Conservation (phyloP, 2,797 vertebrate genomes). For the Danio albolineatus region DNA sequence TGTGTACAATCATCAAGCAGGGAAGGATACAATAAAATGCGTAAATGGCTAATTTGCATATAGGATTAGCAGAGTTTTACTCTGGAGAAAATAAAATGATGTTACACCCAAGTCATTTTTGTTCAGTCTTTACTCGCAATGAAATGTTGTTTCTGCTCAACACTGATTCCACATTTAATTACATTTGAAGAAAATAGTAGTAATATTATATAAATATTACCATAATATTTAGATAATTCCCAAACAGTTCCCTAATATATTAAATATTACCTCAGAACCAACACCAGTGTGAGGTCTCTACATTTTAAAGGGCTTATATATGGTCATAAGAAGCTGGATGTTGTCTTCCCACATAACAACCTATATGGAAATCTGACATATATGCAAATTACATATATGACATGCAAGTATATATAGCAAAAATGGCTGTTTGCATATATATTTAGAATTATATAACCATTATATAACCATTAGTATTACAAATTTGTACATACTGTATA, state of each 20-base stretch:
- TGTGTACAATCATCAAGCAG: neutral
- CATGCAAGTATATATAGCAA: too few relatives aligned
- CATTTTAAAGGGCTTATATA: neutral
- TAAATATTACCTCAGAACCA: neutral
- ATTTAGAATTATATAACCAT: too few relatives aligned
- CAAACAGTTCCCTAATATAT: neutral
- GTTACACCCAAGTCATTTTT: neutral
- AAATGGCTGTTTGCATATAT: too few relatives aligned
- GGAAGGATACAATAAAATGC: neutral
- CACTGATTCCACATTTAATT: neutral
- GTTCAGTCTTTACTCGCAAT: conserved; percentile 1
- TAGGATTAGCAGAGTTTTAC: neutral
- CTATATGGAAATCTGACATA: neutral
- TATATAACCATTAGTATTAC: too few relatives aligned
- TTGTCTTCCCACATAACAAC: neutral
- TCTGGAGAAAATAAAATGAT: neutral
- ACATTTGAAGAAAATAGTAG: neutral
- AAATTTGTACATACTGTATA: too few relatives aligned
- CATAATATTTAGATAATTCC: too few relatives aligned
- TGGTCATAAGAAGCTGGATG: too few relatives aligned
- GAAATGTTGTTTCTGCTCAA: neutral
- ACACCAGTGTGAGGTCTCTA: neutral
- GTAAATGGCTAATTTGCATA: neutral
- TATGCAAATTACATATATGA: too few relatives aligned
- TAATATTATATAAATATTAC: conserved; percentile 3